A percentile compares a stretch with the other conserved stretches of the same genome.
Evolutionary conservation across 2,113 vertebrate species (phyloP).

Genomic region (Orycteropus afer): DNA sequence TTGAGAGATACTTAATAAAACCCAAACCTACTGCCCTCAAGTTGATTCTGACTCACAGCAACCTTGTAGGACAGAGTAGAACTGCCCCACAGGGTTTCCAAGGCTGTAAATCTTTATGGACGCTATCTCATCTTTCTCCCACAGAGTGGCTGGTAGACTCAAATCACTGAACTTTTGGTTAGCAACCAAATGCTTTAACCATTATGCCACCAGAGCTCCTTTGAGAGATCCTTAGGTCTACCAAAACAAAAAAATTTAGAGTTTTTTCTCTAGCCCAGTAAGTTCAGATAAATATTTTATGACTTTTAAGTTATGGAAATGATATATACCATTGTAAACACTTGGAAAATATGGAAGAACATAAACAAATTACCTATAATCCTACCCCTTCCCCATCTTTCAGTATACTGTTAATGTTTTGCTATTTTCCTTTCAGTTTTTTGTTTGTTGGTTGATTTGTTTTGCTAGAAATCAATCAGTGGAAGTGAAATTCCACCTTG

Average conservation of each 20-base stretch:
- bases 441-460: conserved; percentile 40
- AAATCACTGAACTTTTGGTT: no score
- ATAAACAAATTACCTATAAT: conserved; percentile 18
- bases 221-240: background rate
- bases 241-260: background rate
- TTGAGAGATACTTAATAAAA: background rate
- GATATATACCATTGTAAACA: conserved; percentile 13
- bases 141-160: no score
- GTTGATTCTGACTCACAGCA: no score
- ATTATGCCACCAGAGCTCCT: no score
- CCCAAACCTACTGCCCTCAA: no score
- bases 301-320: conserved; percentile 17
- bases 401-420: background rate
- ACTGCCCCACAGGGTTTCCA: no score
- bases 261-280: background rate
- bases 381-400: background rate
- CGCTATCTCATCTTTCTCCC: no score
- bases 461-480: conserved; percentile 45
- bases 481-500: background rate
- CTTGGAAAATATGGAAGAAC: conserved; percentile 21
- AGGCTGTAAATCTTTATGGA: no score
- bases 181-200: no score
- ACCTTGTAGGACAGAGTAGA: no score
- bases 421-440: conserved; percentile 29
- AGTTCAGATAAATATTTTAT: conserved; percentile 18